Base-by-base conservation (phyloP, 2,888 invertebrate species). In the Agrilus biguttatus region DNA sequence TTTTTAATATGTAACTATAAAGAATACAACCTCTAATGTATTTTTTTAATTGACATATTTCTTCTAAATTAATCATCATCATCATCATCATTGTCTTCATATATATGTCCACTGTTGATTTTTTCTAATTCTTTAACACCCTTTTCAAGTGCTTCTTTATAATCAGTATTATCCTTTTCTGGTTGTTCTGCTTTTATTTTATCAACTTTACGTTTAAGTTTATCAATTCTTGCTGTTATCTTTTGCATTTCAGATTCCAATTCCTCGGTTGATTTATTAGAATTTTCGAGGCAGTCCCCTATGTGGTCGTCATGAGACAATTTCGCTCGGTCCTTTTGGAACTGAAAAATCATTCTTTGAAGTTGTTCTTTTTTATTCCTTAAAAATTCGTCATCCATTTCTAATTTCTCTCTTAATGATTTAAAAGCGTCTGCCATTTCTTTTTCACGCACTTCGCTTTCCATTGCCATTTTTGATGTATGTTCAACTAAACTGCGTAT, bases 311-410 rank as follows among this genome's bases (percentile, higher is more conserved):
- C 45, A 10, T 47, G 43, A 8, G 54, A 45, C 41, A 56, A 49
- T 21, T 58, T 57, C 14, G 52, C 41, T 21, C 58, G 45, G 44
- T 62, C 56, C 23, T 51, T 48, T 43, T 61, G 58, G 42, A 59
- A 61, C 6, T 58, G 51, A 45, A 61, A 61, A 44, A 60, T 59
- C 12, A 65, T 52, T 43, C 62, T 63, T 36, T 64, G 59, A 33
- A 66, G 58, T 39, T 61, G 59, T 37, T 59, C 60, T 46, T 61
- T 60, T 14, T 63, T 59, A 34, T 55, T 54, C 19, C 53, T 45
- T 19, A 66, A 47, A 49, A 55, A 63, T 32, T 54, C 51, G 5
- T 58, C 55, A 46, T 60, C 63, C 7, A 51, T 55, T 33, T 52
- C 55, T 19, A 65, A 44, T 43, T 58, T 53, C 33, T 56, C 47